phyloP scores from a whole-genome alignment of 2,888 invertebrate genomes.

The Ptychoptera contaminata region DNA sequence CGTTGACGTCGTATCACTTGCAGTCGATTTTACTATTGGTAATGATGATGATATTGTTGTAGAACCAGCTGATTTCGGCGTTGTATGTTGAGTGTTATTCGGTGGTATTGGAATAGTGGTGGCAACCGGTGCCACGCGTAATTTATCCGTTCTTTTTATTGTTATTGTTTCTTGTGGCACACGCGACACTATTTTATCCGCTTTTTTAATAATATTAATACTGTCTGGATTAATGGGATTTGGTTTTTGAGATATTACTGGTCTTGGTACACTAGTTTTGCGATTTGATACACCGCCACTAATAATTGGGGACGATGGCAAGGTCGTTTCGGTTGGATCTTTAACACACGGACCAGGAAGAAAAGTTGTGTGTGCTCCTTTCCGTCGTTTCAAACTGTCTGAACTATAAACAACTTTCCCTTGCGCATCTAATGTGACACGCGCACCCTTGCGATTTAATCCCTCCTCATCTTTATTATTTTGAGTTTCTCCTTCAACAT shows the following conservation, averaged over 20 bases:
- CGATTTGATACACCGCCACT: constrained; percentile 32
- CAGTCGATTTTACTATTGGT: constrained; percentile 12
- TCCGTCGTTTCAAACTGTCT: constrained; percentile 63
- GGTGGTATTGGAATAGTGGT: background rate
- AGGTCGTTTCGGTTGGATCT: constrained; percentile 33
- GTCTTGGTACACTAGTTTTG: constrained; percentile 16
- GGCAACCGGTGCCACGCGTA: background rate
- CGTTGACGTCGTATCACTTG: constrained; percentile 11
- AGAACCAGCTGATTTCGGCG: constrained; percentile 23
- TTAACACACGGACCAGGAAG: constrained; percentile 78
- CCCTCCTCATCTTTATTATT: constrained; percentile 25
- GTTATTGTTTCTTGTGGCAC: constrained; percentile 14
- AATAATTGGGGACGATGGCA: constrained; percentile 40
- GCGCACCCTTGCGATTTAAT: constrained; percentile 48
- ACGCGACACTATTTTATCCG: constrained; percentile 21
- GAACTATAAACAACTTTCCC: constrained; percentile 81
- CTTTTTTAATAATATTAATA: background rate
- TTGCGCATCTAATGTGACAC: constrained; percentile 69
- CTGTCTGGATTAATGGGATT: background rate
- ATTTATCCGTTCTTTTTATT: background rate
- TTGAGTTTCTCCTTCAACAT: constrained; percentile 9
- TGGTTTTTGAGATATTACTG: constrained; percentile 8
- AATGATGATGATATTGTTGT: constrained; percentile 22
- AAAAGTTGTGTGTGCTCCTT: constrained; percentile 71
- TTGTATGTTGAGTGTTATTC: background rate